These are phyloP conservation scores for Drosophila putrida DNA, from an alignment of 2,888 invertebrate species.

Conservation along the genomic window DNA sequence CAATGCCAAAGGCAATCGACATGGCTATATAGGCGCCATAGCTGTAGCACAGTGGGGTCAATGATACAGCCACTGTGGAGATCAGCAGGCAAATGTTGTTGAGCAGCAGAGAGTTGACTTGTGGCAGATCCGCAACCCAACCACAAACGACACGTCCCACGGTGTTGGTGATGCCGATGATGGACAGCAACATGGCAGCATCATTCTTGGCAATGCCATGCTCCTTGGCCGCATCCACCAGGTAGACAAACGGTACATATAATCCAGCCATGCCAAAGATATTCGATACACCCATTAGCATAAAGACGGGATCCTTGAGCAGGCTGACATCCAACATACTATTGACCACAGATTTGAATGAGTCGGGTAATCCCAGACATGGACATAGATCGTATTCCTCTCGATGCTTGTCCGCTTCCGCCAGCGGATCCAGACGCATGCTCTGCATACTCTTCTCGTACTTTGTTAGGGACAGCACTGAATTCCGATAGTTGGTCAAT, in stretches of 20 bases:
- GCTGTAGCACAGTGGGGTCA: constrained; percentile 93
- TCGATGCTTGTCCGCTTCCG: constrained; percentile 84
- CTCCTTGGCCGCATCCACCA: constrained; percentile 92
- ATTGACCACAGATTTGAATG: constrained; percentile 92
- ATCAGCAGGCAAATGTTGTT: constrained; percentile 97
- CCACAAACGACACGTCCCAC: constrained; percentile 96
- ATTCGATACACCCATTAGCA: constrained; percentile 96
- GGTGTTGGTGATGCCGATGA: constrained; percentile 97
- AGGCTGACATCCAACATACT: constrained; percentile 97
- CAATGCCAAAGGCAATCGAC: constrained; percentile 95
- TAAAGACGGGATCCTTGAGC: constrained; percentile 94
- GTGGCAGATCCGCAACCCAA: constrained; percentile 95
- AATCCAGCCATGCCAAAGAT: constrained; percentile 99
- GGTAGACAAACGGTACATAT: constrained; percentile 98
- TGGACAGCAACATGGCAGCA: constrained; percentile 86
- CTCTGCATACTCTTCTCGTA: constrained; percentile 88
- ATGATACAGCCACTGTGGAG: constrained; percentile 93
- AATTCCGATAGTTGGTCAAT: constrained; percentile 95
- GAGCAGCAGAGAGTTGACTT: constrained; percentile 95
- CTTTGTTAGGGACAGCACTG: constrained; percentile 94
- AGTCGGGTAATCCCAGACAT: constrained; percentile 91
- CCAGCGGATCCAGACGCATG: constrained; percentile 86
- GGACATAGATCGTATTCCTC: constrained; percentile 93
- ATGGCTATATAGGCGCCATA: constrained; percentile 92
- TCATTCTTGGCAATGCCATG: constrained; percentile 90